phyloP scores from a whole-genome alignment of 2,113 vertebrate genomes.

The Grallaria varia region DNA sequence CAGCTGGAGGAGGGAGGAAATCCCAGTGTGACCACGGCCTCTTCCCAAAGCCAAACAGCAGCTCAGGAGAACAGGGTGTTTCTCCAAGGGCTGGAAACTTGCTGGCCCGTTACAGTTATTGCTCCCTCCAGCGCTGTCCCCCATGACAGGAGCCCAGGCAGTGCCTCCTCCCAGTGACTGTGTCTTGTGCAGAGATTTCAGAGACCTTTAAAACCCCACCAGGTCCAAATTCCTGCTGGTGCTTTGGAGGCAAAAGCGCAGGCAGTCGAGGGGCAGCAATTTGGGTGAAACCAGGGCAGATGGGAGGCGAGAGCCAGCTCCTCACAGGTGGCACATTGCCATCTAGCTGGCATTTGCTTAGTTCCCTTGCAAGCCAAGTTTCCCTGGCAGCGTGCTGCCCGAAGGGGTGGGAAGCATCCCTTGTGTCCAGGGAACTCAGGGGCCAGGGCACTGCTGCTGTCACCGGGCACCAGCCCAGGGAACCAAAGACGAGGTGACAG shows the following conservation, averaged over 20 bases:
- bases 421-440: not conserved
- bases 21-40: not conserved
- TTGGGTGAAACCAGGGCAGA: not conserved
- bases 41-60: not conserved
- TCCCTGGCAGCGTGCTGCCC: not conserved
- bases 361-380: not conserved
- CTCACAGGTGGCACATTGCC: slow-evolving; percentile 43
- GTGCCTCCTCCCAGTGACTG: not conserved
- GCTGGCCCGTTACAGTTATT: not conserved
- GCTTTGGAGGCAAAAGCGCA: not conserved
- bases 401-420: not conserved
- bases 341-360: slow-evolving; percentile 48
- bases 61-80: fast-evolving
- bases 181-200: fast-evolving
- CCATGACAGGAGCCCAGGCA: fast-evolving
- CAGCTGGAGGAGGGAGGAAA: not conserved
- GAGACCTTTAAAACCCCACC: not conserved
- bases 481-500: not conserved
- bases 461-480: not conserved
- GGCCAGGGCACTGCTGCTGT: not conserved
- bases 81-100: not conserved
- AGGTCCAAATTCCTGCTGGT: not conserved
- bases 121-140: not conserved
- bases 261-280: not conserved
- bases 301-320: not conserved